Conservation (phyloP, 1,140 invertebrate species). For the Goniozus legneri region DNA sequence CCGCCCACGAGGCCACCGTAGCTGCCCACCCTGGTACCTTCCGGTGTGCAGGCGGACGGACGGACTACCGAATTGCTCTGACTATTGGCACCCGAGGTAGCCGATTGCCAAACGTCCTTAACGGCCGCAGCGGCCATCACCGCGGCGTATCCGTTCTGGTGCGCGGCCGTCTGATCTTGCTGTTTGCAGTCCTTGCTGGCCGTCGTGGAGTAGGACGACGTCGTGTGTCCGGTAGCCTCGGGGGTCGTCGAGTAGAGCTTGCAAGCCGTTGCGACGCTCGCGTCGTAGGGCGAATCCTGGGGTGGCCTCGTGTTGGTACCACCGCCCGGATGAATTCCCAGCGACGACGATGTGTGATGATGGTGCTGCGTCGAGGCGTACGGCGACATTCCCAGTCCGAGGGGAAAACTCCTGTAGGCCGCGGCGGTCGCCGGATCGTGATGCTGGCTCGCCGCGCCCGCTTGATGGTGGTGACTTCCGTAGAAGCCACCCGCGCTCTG, state of each 20-base stretch:
- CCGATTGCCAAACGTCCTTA: conserved; percentile 68
- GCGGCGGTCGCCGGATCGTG: conserved; percentile 64
- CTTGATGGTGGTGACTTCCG: conserved; percentile 79
- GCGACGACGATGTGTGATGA: conserved; percentile 65
- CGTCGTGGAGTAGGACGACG: conserved; percentile 59
- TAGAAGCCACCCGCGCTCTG: conserved; percentile 82
- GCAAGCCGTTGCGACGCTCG: conserved; percentile 81
- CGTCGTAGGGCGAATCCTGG: conserved; percentile 85
- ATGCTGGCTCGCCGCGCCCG: conserved; percentile 67
- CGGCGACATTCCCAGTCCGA: conserved; percentile 79
- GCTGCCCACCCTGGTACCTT: conserved; percentile 66
- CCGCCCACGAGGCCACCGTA: conserved; percentile 68
- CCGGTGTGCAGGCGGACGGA: conserved; percentile 82
- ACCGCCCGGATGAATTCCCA: conserved; percentile 55
- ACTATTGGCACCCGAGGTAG: conserved; percentile 58
- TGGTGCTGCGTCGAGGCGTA: conserved; percentile 73
- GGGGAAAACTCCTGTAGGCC: conserved; percentile 75
- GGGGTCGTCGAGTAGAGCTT: conserved; percentile 74
- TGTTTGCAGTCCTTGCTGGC: conserved; percentile 61
- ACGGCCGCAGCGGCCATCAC: conserved; percentile 61
- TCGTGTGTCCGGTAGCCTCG: conserved; percentile 58
- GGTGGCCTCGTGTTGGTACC: conserved; percentile 73
- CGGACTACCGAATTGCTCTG: conserved; percentile 68
- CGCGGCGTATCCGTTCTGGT: conserved; percentile 67
- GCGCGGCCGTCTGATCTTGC: conserved; percentile 62